Conservation (phyloP, 2,888 invertebrate species). For the Scaptomyza parva region DNA sequence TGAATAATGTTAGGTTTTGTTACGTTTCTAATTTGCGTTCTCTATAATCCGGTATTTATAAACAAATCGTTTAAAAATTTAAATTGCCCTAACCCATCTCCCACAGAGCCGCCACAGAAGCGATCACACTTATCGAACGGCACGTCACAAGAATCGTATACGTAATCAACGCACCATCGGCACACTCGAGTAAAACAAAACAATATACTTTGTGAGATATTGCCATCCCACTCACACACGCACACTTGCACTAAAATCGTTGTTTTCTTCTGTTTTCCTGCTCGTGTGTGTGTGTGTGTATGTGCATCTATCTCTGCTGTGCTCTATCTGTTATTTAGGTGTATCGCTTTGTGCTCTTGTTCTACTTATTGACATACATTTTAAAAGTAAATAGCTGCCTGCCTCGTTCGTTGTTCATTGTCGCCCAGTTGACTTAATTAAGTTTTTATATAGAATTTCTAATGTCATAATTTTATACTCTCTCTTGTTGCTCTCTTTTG, state of each 20-base stretch:
- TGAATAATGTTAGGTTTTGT: too few relatives aligned
- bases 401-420: conserved; percentile 38
- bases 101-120: background rate
- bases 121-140: conserved; percentile 41
- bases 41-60: too few relatives aligned
- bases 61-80: too few relatives aligned
- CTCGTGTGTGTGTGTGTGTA: too few relatives aligned
- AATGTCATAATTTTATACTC: conserved; percentile 22
- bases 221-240: conserved; percentile 7
- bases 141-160: conserved; percentile 58
- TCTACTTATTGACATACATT: conserved; percentile 62
- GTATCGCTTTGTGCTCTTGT: conserved; percentile 43
- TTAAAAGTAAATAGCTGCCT: conserved; percentile 59
- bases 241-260: background rate
- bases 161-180: conserved; percentile 62
- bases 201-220: conserved; percentile 27
- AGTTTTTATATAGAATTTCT: conserved; percentile 42
- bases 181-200: conserved; percentile 55
- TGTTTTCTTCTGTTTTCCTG: conserved; percentile 36
- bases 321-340: too few relatives aligned
- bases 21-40: too few relatives aligned
- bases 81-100: conserved; percentile 17
- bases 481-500: background rate
- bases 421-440: conserved; percentile 57
- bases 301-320: too few relatives aligned